phyloP scores from a whole-genome alignment of 2,113 vertebrate species.

The Paradisaea rubra region DNA sequence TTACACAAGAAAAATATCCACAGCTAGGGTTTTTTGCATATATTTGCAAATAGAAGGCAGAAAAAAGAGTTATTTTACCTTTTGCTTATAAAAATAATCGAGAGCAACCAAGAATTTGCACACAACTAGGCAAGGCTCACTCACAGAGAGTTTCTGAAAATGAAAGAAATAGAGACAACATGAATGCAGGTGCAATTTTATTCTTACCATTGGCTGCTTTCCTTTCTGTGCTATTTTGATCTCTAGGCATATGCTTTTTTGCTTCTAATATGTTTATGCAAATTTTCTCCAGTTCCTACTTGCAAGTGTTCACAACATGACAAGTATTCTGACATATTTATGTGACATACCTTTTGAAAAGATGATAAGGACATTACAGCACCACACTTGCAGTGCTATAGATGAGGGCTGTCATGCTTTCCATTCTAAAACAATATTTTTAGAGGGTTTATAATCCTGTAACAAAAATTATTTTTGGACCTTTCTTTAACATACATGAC shows the following conservation, averaged over 20 bases:
- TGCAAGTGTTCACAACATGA: conserved; percentile 45
- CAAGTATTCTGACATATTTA: conserved; percentile 48
- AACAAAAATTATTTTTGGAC: conserved; percentile 11
- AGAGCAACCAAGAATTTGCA: background rate
- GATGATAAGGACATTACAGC: conserved; percentile 4
- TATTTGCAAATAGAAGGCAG: background rate
- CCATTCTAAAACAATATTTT: background rate
- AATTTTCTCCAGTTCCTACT: conserved; percentile 49
- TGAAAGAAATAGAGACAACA: background rate
- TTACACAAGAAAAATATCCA: background rate
- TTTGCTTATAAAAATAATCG: background rate
- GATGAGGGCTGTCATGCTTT: background rate
- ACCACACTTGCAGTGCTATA: background rate
- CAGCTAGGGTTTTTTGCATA: background rate
- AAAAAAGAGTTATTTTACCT: background rate
- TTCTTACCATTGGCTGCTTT: background rate
- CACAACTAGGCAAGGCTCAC: background rate
- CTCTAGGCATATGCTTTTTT: background rate
- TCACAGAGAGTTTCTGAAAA: background rate
- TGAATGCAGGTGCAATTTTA: background rate
- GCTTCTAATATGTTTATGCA: conserved; percentile 27
- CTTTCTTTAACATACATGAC: background rate
- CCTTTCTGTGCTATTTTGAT: background rate
- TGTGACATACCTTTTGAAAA: conserved; percentile 34
- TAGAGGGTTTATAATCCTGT: background rate